Percentiles rank a stretch among this genome's conserved stretches.
phyloP scores from a whole-genome alignment of 2,113 vertebrate species.

The Barbus barbus region DNA sequence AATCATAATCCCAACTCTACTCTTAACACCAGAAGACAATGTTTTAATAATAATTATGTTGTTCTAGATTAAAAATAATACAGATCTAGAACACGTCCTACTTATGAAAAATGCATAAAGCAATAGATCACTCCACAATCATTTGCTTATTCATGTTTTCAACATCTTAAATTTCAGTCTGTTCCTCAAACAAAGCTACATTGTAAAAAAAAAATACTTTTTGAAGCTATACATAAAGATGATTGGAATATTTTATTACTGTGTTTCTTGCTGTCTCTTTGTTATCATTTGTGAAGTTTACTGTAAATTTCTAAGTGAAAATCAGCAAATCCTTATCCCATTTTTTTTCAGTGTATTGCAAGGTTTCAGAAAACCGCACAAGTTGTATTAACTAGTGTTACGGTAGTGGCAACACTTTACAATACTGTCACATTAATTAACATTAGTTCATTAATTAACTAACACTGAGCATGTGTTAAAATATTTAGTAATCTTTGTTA shows the following conservation, averaged over 20 bases:
- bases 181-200: neutral
- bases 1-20: neutral
- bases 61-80: neutral
- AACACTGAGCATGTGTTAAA: no score
- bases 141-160: no score
- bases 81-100: neutral
- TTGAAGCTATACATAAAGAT: no score
- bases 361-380: no score
- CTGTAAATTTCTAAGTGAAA: no score
- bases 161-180: neutral
- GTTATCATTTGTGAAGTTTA: no score
- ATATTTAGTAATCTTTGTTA: no score
- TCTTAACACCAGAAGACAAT: neutral
- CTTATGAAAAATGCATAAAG: neutral
- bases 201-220: no score
- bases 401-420: neutral
- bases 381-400: neutral
- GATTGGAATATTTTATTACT: no score
- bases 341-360: no score
- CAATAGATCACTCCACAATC: neutral
- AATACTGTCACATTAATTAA: neutral
- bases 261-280: no score
- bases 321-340: no score
- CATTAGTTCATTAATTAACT: neutral
- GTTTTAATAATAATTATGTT: neutral